Base-by-base conservation (phyloP, 1,140 invertebrate species). In the Tetranychus cinnabarinus region DNA sequence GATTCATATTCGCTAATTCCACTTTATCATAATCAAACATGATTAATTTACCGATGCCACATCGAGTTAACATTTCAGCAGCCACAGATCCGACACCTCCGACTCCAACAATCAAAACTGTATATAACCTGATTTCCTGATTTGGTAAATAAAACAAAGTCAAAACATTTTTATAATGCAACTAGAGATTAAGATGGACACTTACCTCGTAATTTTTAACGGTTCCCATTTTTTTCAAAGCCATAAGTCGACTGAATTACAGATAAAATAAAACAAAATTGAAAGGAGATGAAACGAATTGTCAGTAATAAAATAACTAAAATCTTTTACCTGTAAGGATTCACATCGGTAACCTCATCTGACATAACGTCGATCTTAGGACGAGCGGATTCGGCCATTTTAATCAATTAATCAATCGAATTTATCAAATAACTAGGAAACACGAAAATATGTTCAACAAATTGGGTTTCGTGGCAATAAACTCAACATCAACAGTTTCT, bases 21-120 rank as follows among this genome's bases (percentile, higher is more conserved):
- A 99, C 95, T 77, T 91, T 97, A 72, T 98, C 95, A 70, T 98
- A 98, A 74, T 98, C 95, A 74, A 96, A 97, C 15, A 97, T 74
- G 45, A 97, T 80, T 45, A 97, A 73, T 82, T 97, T 96, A 66
- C 95, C 96, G 68, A 99, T 89, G 36, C 95, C 96, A 77, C 96
- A 99, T 65, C 96, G 79, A 12, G 79, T 79, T 36, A 99, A 77
- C 96, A 99, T 99, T 78, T 99, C 96, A 61, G 96, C 93, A 10
- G 96, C 92, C 2, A 99, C 96, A 77, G 89, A 95, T 23, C 96
- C 96, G 61, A 99, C 93, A 59, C 96, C 96, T 56, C 96, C 96
- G 13, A 99, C 83, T n/a, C 96, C 96, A 35, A 99, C 90, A 56
- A 99, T 81, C 36, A 87, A 88, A 8, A 99, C 85, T 8, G 90